Base-by-base conservation (phyloP, 2,888 invertebrate genomes). In the Synanthedon formicaeformis region DNA sequence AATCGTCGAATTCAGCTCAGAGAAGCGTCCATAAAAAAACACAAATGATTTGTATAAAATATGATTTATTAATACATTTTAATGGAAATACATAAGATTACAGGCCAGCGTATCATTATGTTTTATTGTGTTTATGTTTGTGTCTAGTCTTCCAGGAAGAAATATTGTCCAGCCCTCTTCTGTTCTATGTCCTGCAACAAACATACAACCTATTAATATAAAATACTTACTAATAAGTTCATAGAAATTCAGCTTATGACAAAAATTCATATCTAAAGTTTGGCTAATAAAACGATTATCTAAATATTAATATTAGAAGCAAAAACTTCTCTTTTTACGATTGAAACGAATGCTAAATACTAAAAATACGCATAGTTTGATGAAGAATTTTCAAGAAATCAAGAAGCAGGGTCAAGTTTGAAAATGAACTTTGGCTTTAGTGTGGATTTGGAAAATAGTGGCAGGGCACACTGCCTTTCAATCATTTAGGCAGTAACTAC, bases 161-260 rank as follows among this genome's bases (percentile, higher is more conserved):
- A 99, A 87, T 95, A 99, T 88, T 99, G 98, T 55, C 99, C 99
- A 54, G 96, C 93, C 61, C 93, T 91, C 86, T 99, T 99, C 87
- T 99, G 99, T 69, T 99, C 99, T 66, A 94, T 92, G 77, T 99
- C 99, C 93, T 95, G 84, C 58, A 79, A 77, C 65, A 71, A 73
- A 63, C 34, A 60, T 62, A 59, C 55, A 55, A 56, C 41, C 8
- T 8, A 34, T 34, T 10, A 10, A 10, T 34, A 10, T 34, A 5
- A 34, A 34, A 34, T 34, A 5, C 5, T 34, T 34, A 34, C 10
- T 34, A 5, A 34, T 34, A 34, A 8, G 27, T 34, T 34, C 2
- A 34, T 10, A 18, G 18, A 50, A 16, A 12, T 23, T 13, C n/a
- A 6, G 49, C 16, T n/a, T n/a, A n/a, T n/a, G n/a, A n/a, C n/a